phyloP scores from a whole-genome alignment of 2,113 vertebrate species.

The Formicarius rufipectus region DNA sequence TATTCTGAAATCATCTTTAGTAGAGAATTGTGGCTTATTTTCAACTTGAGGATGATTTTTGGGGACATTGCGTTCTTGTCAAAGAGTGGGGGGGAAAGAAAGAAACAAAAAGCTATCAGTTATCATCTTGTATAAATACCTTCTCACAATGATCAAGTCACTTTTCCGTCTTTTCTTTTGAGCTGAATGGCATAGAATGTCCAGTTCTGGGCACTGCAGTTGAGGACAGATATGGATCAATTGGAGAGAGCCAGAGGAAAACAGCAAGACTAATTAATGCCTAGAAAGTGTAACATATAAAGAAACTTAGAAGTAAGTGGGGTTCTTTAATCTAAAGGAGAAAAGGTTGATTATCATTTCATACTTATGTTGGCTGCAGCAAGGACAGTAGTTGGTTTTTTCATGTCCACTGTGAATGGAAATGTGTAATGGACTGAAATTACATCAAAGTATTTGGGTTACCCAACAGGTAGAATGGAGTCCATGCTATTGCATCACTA shows the following conservation, averaged over 20 bases:
- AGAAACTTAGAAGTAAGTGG: constrained; percentile 61
- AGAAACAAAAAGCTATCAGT: background rate
- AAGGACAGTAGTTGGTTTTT: background rate
- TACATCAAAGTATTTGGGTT: background rate
- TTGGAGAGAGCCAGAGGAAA: constrained; percentile 54
- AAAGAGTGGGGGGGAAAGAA: background rate
- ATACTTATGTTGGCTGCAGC: background rate
- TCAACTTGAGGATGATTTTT: background rate
- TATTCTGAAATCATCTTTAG: background rate
- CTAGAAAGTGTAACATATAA: constrained; percentile 54
- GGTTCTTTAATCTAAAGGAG: constrained; percentile 50
- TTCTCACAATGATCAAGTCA: constrained; percentile 20
- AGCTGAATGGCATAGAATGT: constrained; percentile 43
- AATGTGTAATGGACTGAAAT: background rate
- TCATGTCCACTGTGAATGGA: background rate
- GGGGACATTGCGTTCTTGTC: background rate
- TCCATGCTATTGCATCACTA: background rate
- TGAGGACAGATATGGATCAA: constrained; percentile 56
- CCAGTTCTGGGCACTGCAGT: constrained; percentile 48
- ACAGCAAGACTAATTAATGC: constrained; percentile 46
- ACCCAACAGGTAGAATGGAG: background rate
- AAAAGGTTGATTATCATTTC: background rate
- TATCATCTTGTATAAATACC: background rate
- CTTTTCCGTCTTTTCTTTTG: constrained; percentile 57
- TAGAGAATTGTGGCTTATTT: background rate